phyloP scores from a whole-genome alignment of 2,797 vertebrate genomes.

The Petrocephalus sullivani region DNA sequence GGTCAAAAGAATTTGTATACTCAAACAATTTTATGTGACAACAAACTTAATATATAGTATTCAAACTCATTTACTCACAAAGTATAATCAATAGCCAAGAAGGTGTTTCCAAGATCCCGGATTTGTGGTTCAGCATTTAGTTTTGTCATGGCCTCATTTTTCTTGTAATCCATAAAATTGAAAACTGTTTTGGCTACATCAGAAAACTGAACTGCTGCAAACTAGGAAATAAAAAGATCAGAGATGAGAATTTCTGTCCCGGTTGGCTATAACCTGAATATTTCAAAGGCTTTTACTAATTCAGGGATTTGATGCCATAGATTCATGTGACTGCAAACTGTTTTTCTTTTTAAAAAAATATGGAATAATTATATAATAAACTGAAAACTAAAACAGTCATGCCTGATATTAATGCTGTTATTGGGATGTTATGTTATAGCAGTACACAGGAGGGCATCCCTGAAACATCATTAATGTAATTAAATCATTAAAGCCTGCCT shows the following conservation, averaged over 20 bases:
- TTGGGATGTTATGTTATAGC: not conserved
- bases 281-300: not conserved
- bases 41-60: not conserved
- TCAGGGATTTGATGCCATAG: not conserved
- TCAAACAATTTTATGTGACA: not conserved
- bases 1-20: not conserved
- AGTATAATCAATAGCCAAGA: conserved; percentile 53
- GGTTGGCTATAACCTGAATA: not conserved
- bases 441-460: not conserved
- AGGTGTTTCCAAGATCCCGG: conserved; percentile 52
- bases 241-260: not conserved
- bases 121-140: conserved; percentile 44
- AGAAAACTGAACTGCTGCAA: conserved; percentile 75
- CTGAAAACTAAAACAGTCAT: not conserved
- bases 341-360: not conserved
- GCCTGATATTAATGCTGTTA: not conserved
- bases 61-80: conserved; percentile 54
- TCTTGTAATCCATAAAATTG: conserved; percentile 57
- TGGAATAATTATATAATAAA: not conserved
- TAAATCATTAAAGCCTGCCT: not conserved
- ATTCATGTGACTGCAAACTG: not conserved
- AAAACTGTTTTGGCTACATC: conserved; percentile 33
- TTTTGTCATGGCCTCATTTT: not conserved
- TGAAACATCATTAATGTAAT: not conserved
- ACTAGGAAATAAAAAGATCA: conserved; percentile 49